Base-by-base conservation (phyloP, 1,140 invertebrate species). In the Drosophila triauraria region DNA sequence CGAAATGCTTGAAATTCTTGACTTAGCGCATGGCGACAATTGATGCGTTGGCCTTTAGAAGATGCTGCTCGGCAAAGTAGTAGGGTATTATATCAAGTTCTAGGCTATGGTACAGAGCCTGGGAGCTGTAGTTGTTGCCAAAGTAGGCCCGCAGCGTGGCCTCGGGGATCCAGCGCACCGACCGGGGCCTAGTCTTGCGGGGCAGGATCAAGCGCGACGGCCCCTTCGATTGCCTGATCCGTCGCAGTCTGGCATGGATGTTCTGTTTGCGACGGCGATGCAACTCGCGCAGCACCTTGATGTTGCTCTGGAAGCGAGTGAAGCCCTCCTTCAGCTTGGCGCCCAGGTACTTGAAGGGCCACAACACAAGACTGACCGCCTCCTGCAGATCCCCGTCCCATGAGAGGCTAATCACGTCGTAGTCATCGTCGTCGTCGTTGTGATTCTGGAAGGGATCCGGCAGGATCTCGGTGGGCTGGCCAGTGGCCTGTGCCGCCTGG, bases 221-320 rank as follows among this genome's bases (percentile, higher is more conserved):
- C 1, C 3, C 1, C 51, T 1, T 38, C 2, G 13, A 0, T 12
- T 38, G 8, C 30, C 20, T 40, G 13, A 23, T 1, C 0, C 20
- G 53, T 3, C 35, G 32, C 2, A 15, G 7, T 12, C 32, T 38
- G 0, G 6, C 12, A 23, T 32, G 51, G 12, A 53, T 15, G 0
- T 38, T 8, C 17, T 38, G 7, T 0, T 38, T 13, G 35, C 35
- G 53, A 40, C 8, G 53, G 53, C 32, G 53, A 6, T 54, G 13
- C 53, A 38, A n/a, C 0, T 54, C 35, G 5, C 8, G 8, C 20
- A 54, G 13, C 5, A n/a, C 15, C 35, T 4, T 2, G 4, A n/a
- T 5, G 7, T 25, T 40, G 6, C 2, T 5, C 4, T 54, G 13
- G 13, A 56, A 13, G 12, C 7, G 13, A 2, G 1, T 3, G 4